Percentiles rank a stretch among this genome's conserved stretches.
phyloP scores from a whole-genome alignment of 2,888 invertebrate genomes.

The Bruchidius siliquastri region DNA sequence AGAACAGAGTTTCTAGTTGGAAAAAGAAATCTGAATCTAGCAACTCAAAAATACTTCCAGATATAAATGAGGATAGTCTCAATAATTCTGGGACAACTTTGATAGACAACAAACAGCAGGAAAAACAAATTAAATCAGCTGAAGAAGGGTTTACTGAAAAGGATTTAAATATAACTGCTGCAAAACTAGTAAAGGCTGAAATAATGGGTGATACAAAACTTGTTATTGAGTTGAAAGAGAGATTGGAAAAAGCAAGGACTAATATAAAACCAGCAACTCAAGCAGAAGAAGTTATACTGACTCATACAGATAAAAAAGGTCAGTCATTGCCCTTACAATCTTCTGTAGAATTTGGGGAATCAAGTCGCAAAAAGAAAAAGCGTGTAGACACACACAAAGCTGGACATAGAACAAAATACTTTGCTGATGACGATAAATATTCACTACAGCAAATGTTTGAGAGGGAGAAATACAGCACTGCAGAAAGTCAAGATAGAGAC shows the following conservation, averaged over 20 bases:
- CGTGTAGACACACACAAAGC: constrained; percentile 67
- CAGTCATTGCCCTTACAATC: constrained; percentile 60
- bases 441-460: constrained; percentile 81
- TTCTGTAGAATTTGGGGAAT: constrained; percentile 45
- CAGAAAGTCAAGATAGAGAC: constrained; percentile 74
- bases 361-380: constrained; percentile 48
- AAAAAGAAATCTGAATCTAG: constrained; percentile 11
- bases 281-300: constrained; percentile 59
- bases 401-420: constrained; percentile 75
- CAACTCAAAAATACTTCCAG: neutral
- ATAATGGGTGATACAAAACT: constrained; percentile 76
- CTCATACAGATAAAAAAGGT: constrained; percentile 63
- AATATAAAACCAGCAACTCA: constrained; percentile 24
- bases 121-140: constrained; percentile 7
- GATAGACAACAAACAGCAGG: neutral
- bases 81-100: neutral
- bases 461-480: constrained; percentile 73
- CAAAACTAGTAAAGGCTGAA: constrained; percentile 91
- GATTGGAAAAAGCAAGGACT: constrained; percentile 67
- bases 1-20: constrained; percentile 14
- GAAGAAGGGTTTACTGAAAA: constrained; percentile 53
- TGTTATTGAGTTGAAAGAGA: constrained; percentile 65
- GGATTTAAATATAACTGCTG: constrained; percentile 86
- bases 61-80: constrained; percentile 12
- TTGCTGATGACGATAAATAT: constrained; percentile 85